Percentiles rank a stretch among this genome's conserved stretches.
phyloP scores from a whole-genome alignment of 2,888 invertebrate genomes.

The Meliscaeva auricollis region DNA sequence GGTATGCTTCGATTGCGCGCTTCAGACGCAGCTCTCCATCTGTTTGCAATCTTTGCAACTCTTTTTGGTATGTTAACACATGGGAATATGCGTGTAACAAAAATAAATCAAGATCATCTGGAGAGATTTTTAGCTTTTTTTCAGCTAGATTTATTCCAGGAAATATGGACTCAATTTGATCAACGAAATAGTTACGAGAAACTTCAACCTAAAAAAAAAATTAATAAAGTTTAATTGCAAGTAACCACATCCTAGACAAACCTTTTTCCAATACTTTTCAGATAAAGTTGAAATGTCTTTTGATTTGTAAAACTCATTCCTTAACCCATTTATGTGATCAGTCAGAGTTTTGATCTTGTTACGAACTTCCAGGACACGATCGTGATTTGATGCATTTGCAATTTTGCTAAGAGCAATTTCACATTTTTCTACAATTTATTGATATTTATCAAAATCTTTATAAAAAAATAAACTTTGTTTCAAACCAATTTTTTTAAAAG shows the following conservation, averaged over 20 bases:
- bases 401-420: conserved; percentile 81
- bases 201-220: conserved; percentile 82
- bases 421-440: conserved; percentile 79
- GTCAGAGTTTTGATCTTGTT: conserved; percentile 86
- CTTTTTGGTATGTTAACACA: conserved; percentile 91
- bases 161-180: conserved; percentile 89
- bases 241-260: conserved; percentile 79
- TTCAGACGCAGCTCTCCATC: conserved; percentile 87
- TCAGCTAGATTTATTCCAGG: conserved; percentile 89
- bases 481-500: conserved; percentile 86
- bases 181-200: conserved; percentile 87
- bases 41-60: conserved; percentile 89
- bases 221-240: not conserved
- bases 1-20: conserved; percentile 87
- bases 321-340: conserved; percentile 87
- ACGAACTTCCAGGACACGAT: conserved; percentile 85
- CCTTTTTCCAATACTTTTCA: conserved; percentile 93
- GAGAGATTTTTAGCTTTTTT: conserved; percentile 87
- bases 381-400: conserved; percentile 80
- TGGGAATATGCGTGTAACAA: conserved; percentile 91
- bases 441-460: not conserved
- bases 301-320: conserved; percentile 86
- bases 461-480: not conserved
- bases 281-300: conserved; percentile 87
- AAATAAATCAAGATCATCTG: conserved; percentile 89